Percentiles rank a stretch among this genome's conserved stretches.
Conservation (phyloP, 2,888 invertebrate species). For the Augochlorella aurata region DNA sequence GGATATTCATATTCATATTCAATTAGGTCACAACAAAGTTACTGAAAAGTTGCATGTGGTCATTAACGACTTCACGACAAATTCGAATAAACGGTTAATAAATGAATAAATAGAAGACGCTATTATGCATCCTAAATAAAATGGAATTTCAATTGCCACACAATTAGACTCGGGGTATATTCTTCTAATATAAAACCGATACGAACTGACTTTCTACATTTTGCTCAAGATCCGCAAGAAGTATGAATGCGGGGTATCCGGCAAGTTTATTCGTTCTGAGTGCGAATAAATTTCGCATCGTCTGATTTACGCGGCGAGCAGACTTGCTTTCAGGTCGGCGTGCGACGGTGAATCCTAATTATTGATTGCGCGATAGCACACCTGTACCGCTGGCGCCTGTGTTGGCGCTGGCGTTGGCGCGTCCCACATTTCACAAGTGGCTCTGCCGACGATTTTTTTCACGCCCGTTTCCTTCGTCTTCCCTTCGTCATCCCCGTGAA, state of each 20-base stretch:
- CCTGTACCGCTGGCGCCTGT: neutral
- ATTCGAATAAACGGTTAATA: no score
- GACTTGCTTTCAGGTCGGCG: slow-evolving; percentile 11
- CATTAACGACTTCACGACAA: no score
- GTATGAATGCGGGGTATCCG: neutral
- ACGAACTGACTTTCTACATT: neutral
- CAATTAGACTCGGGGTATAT: neutral
- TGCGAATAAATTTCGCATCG: neutral
- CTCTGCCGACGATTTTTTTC: slow-evolving; percentile 19
- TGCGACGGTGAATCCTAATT: slow-evolving; percentile 39
- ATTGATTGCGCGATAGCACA: slow-evolving; percentile 38
- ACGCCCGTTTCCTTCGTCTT: neutral
- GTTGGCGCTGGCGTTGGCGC: neutral
- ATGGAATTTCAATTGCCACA: neutral
- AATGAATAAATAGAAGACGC: no score
- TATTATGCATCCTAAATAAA: neutral
- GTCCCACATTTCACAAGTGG: slow-evolving; percentile 36
- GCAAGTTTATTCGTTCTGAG: neutral
- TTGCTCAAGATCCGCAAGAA: neutral
- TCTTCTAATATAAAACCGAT: neutral
- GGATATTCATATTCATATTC: no score
- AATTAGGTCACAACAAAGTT: no score
- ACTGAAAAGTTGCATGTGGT: no score
- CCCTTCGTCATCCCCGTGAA: neutral
- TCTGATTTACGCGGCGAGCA: neutral